Evolutionary conservation across 2,113 vertebrate genomes (phyloP).

Genomic region (Leptobrachium leishanense): DNA sequence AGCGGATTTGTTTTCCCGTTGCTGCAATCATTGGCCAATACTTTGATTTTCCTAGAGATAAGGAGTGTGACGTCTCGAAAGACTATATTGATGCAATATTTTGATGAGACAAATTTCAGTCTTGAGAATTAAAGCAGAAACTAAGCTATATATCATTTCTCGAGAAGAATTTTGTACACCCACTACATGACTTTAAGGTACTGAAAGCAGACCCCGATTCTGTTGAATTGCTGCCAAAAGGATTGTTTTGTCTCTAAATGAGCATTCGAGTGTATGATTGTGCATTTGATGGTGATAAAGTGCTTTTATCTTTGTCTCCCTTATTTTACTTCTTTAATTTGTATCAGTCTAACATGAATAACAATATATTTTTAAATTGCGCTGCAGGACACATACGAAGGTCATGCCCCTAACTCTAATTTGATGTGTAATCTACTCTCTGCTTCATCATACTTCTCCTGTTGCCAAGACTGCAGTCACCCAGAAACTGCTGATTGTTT

Average conservation of each 20-base stretch:
- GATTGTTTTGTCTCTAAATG: conserved; percentile 11
- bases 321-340: background rate
- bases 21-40: background rate
- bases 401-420: too few relatives aligned
- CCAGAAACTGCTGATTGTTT: background rate
- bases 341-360: too few relatives aligned
- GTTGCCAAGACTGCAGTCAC: background rate
- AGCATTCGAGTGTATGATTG: conserved; percentile 11
- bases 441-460: too few relatives aligned
- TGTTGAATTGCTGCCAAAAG: conserved; percentile 8
- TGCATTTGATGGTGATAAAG: conserved; percentile 9
- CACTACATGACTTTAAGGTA: background rate
- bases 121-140: background rate
- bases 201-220: background rate
- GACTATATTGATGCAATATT: conserved; percentile 15
- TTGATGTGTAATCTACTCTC: too few relatives aligned
- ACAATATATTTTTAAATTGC: too few relatives aligned
- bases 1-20: background rate
- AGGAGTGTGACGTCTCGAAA: background rate
- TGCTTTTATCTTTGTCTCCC: background rate
- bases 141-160: background rate
- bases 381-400: too few relatives aligned
- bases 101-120: background rate
- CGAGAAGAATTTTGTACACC: background rate
- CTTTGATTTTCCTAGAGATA: background rate